These are phyloP conservation scores for Pissodes strobi DNA, from an alignment of 1,140 invertebrate genomes.

Conservation along the genomic window DNA sequence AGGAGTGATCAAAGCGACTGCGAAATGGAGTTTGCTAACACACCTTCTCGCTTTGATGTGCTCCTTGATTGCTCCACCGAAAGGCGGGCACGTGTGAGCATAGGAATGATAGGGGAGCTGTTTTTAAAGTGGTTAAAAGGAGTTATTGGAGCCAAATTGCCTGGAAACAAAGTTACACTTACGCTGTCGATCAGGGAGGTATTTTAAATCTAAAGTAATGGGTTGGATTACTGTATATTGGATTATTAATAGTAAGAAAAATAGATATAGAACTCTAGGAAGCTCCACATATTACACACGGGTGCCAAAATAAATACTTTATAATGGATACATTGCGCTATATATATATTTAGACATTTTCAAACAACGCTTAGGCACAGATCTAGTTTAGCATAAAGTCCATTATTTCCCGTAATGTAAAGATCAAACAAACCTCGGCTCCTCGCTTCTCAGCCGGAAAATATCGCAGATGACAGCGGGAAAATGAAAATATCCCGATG, in stretches of 20 bases:
- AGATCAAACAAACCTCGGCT: slow-evolving; percentile 13
- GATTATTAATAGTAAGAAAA: no score
- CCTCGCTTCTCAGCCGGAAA: slow-evolving; percentile 5
- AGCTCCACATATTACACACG: no score
- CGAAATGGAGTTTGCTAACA: slow-evolving; percentile 41
- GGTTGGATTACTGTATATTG: no score
- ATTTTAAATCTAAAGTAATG: no score
- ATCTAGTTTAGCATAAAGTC: slow-evolving; percentile 11
- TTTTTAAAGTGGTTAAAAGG: slow-evolving; percentile 17
- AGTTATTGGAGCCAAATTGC: slow-evolving; percentile 18
- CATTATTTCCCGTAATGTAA: slow-evolving; percentile 15
- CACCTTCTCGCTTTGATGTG: slow-evolving; percentile 41
- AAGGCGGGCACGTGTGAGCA: slow-evolving; percentile 21
- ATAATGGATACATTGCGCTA: no score
- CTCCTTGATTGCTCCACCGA: slow-evolving; percentile 38
- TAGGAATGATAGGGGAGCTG: neutral
- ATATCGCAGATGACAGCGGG: slow-evolving; percentile 24
- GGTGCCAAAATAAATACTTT: no score
- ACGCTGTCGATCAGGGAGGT: neutral
- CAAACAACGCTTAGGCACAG: no score
- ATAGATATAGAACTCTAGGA: no score
- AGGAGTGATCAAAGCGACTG: slow-evolving; percentile 22
- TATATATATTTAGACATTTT: no score
- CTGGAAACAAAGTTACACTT: slow-evolving; percentile 10
- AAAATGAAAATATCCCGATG: slow-evolving; percentile 29